Evolutionary conservation across 2,888 invertebrate species (phyloP), one percentile per base, ranked within the genome.

Genomic region (Thymelicus acteon): DNA sequence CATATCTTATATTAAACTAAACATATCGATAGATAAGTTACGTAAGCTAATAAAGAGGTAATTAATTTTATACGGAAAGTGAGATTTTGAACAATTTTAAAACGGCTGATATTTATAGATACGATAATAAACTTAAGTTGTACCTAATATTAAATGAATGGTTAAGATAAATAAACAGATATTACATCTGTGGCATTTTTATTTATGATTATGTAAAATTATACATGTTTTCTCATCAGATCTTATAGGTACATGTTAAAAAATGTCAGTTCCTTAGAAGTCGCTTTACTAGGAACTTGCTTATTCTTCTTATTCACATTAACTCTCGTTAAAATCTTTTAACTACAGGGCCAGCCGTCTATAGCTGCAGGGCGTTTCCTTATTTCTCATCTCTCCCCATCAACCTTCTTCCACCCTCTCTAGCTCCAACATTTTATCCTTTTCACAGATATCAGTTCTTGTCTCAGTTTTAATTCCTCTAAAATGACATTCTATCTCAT

Each of bases 401-500:
- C 91, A 92, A 79, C 92, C 87, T 58, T 88, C 91, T 80, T 92
- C 92, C 60, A 91, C 84, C 58, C 84, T 89, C 72, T 85, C 80
- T 49, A 91, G 74, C 68, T 91, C 92, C 75, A 92, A 72, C 91
- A 93, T 92, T 71, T 84, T 87, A 57, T 86, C 90, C 67, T 85
- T 85, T 74, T 91, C 92, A 70, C 75, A 60, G 15, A 71, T 44
- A 37, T 79, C 77, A 7, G 57, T 57, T 65, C 54, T 69, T 8
- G 54, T 66, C 7, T 74, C 72, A 71, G 31, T 74, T 49, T 75
- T 76, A 8, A 73, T 71, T 6, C 91, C 91, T 80, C 82, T 91
- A 72, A 95, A 95, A 72, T 91, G 84, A 60, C 95, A 95, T 77
- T 96, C 96, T 71, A 96, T 96, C 82, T 96, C 96, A 73, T 95